Percentiles rank a stretch among this genome's conserved stretches.
These are phyloP conservation scores for Colletes latitarsis DNA, from an alignment of 1,140 invertebrate species.

Conservation along the genomic window DNA sequence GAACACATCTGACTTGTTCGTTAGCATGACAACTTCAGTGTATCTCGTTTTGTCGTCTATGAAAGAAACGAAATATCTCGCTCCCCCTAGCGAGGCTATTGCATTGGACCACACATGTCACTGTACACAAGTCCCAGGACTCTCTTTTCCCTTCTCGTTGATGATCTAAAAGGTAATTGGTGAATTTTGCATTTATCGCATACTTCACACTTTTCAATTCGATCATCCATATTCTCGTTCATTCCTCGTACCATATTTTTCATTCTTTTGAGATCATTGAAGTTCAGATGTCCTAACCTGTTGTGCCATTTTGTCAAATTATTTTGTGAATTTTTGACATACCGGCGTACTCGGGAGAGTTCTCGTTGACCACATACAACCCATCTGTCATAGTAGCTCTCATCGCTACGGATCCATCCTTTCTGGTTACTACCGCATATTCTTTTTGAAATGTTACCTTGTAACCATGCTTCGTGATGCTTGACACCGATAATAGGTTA, in stretches of 20 bases:
- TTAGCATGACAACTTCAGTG: not conserved
- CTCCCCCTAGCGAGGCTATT: constrained; percentile 40
- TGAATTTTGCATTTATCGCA: constrained; percentile 36
- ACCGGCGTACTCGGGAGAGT: not conserved
- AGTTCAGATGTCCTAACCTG: constrained; percentile 10
- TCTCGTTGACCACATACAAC: constrained; percentile 59
- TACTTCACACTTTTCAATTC: constrained; percentile 3
- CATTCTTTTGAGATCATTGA: not conserved
- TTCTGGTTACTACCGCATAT: not conserved
- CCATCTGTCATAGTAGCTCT: not conserved
- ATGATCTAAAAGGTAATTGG: constrained; percentile 20
- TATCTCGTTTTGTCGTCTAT: constrained; percentile 27
- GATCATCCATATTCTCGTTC: not conserved
- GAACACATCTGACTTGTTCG: constrained; percentile 52
- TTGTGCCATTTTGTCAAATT: constrained; percentile 42
- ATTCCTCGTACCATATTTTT: constrained; percentile 20
- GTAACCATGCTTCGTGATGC: constrained; percentile 34
- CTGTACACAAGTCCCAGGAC: not conserved
- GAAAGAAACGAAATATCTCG: constrained; percentile 21
- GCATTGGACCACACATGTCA: constrained; percentile 28
- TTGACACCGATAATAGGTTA: constrained; percentile 32
- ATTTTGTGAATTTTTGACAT: too few relatives aligned
- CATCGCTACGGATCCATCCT: constrained; percentile 1
- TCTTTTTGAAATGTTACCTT: constrained; percentile 2
- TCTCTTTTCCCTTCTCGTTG: not conserved